phyloP scores from a whole-genome alignment of 2,797 vertebrate genomes.

The Triplophysa yarkandensis region DNA sequence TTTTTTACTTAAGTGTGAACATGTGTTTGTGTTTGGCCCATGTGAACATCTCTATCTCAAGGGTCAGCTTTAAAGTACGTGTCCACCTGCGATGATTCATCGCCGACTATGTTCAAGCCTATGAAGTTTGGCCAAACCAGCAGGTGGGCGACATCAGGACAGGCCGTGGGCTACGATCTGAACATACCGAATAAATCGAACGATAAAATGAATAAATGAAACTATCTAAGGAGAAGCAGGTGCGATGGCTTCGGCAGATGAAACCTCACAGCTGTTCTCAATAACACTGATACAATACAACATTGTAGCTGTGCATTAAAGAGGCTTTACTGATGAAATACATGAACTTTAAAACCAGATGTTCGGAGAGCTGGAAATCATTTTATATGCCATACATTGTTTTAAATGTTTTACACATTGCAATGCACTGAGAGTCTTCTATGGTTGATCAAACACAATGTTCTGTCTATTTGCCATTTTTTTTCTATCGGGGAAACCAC shows the following conservation, averaged over 20 bases:
- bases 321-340: slow-evolving; percentile 28
- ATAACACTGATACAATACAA: slow-evolving; percentile 40
- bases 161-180: slow-evolving; percentile 57
- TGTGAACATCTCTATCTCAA: slow-evolving; percentile 32
- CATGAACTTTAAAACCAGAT: slow-evolving; percentile 52
- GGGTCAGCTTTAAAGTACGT: slow-evolving; percentile 30
- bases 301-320: slow-evolving; percentile 28
- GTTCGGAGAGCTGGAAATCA: slow-evolving; percentile 34
- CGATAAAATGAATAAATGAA: slow-evolving; percentile 55
- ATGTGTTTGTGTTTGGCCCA: slow-evolving; percentile 15
- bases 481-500: neutral
- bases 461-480: neutral
- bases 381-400: slow-evolving; percentile 17
- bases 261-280: slow-evolving; percentile 49
- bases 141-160: slow-evolving; percentile 54
- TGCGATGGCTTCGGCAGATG: slow-evolving; percentile 53
- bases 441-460: neutral
- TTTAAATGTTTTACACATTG: slow-evolving; percentile 1
- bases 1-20: neutral
- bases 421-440: neutral
- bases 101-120: slow-evolving; percentile 50
- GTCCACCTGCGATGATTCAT: slow-evolving; percentile 48
- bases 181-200: slow-evolving; percentile 53
- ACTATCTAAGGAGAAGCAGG: slow-evolving; percentile 53
- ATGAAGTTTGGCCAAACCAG: slow-evolving; percentile 57